A percentile compares a stretch with the other conserved stretches of the same genome.
These are phyloP conservation scores for Dicentrarchus labrax DNA, from an alignment of 2,113 vertebrate species.

Conservation along the genomic window DNA sequence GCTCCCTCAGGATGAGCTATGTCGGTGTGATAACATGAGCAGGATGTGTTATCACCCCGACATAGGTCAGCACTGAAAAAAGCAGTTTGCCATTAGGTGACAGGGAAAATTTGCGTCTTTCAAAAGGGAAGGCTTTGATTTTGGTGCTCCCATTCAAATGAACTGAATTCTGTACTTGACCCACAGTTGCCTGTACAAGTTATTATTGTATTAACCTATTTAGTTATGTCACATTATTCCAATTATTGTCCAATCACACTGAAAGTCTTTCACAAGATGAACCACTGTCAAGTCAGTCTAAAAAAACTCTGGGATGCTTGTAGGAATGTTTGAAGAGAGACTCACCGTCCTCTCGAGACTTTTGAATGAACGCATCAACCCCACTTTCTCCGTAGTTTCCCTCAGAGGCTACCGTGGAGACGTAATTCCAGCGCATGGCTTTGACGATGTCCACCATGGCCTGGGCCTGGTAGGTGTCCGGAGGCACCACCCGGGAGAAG, in stretches of 20 bases:
- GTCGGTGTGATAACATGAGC: no score
- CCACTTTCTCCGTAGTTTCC: conserved; percentile 97
- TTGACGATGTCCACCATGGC: conserved; percentile 98
- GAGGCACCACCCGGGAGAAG: conserved; percentile 96
- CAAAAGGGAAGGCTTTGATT: neutral
- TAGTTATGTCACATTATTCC: neutral
- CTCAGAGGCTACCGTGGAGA: conserved; percentile 95
- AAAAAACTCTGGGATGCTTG: neutral
- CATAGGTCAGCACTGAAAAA: neutral
- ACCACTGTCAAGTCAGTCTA: neutral
- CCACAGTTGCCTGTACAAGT: neutral
- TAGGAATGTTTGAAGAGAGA: conserved; percentile 41
- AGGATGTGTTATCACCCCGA: no score
- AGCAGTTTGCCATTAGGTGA: neutral
- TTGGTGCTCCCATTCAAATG: neutral
- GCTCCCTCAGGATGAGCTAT: neutral
- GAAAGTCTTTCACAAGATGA: neutral
- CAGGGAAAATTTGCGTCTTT: neutral
- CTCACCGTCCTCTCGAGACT: conserved; percentile 96
- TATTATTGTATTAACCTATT: neutral
- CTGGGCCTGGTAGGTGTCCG: conserved; percentile 96
- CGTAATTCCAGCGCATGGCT: conserved; percentile 96
- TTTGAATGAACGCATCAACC: conserved; percentile 96
- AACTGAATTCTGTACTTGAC: neutral
- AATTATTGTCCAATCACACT: no score